Base-by-base conservation (phyloP, 1,140 invertebrate genomes). In the Drosophila eugracilis region DNA sequence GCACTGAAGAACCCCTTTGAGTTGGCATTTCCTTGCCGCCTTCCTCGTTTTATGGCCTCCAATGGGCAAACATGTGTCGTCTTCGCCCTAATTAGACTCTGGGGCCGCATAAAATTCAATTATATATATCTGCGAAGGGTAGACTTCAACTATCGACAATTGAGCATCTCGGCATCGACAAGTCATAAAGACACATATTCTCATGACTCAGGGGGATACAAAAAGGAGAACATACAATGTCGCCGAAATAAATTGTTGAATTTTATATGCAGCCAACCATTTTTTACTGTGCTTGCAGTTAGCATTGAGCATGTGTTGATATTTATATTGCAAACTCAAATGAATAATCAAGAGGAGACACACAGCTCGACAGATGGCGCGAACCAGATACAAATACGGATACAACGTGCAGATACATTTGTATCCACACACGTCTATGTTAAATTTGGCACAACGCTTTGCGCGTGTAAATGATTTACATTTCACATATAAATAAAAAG, bases 71-170 rank as follows among this genome's bases (percentile, higher is more conserved):
- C 73, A 83, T 85, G 66, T 84, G 72, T 75, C 44, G 41, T 55
- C 28, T 30, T 54, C 58, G 37, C 60, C 52, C 69, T 85, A 85
- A 85, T 85, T 85, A 85, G 54, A 70, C 81, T 66, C 69, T 58
- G 81, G 81, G 80, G 81, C 50, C 73, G 54, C 47, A 77, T 85
- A 70, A 81, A 85, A 85, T 70, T 77, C 77, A 85, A 85, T 86
- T 85, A 81, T 63, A 47, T 50, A 70, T 63, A 54, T 26, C 26
- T 44, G 22, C 10, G 14, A 39, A 26, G 54, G 42, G 28, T 44
- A 36, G 47, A 53, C 44, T 62, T 66, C 32, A 14, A 22, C 60
- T 36, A 84, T 79, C 63, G 67, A 24, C 60, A 78, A 66, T 57
- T 66, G 57, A 58, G 44, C 70, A 34, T 36, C 44, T n/a, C n/a